These are phyloP conservation scores for Diadumene lineata DNA, from an alignment of 92 coral and sea anemone species.

Conservation along the genomic window DNA sequence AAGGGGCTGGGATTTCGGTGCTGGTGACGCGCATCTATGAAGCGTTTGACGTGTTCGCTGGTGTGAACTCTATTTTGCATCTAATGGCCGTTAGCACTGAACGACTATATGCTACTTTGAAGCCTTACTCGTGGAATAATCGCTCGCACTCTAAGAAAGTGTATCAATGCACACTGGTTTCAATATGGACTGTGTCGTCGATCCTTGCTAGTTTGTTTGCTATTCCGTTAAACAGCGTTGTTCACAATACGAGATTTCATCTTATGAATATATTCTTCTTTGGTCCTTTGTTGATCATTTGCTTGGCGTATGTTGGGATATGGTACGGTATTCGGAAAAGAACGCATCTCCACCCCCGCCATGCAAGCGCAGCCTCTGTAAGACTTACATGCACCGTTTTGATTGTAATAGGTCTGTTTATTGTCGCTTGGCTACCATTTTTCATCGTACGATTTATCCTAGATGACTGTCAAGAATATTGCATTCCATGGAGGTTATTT, in stretches of 20 bases:
- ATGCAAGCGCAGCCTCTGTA: slow-evolving; percentile 19
- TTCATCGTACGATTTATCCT: slow-evolving; percentile 39
- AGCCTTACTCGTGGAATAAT: slow-evolving; percentile 50
- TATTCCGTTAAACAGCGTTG: neutral
- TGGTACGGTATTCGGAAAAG: slow-evolving; percentile 26
- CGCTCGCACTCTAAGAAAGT: slow-evolving; percentile 16
- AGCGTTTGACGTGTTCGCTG: slow-evolving; percentile 76
- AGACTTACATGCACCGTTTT: slow-evolving; percentile 31
- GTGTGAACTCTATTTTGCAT: slow-evolving; percentile 83
- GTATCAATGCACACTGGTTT: slow-evolving; percentile 15
- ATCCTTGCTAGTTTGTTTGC: slow-evolving; percentile 30
- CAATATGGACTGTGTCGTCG: slow-evolving; percentile 28
- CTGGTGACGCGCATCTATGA: slow-evolving; percentile 38
- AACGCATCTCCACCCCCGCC: slow-evolving; percentile 9
- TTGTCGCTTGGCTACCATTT: slow-evolving; percentile 43
- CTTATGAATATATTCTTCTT: slow-evolving; percentile 42
- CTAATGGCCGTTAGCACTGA: slow-evolving; percentile 88
- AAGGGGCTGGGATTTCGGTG: slow-evolving; percentile 10
- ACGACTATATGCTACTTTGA: slow-evolving; percentile 73
- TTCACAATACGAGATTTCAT: slow-evolving; percentile 27
- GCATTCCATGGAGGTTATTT: slow-evolving; percentile 57
- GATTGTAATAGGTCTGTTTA: slow-evolving; percentile 28
- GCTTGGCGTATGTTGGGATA: slow-evolving; percentile 29
- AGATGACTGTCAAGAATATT: slow-evolving; percentile 29
- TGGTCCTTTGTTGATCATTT: slow-evolving; percentile 24